Evolutionary conservation across 2,888 invertebrate genomes (phyloP), one percentile per base, ranked within the genome.

Genomic region (Drosophila limbata): DNA sequence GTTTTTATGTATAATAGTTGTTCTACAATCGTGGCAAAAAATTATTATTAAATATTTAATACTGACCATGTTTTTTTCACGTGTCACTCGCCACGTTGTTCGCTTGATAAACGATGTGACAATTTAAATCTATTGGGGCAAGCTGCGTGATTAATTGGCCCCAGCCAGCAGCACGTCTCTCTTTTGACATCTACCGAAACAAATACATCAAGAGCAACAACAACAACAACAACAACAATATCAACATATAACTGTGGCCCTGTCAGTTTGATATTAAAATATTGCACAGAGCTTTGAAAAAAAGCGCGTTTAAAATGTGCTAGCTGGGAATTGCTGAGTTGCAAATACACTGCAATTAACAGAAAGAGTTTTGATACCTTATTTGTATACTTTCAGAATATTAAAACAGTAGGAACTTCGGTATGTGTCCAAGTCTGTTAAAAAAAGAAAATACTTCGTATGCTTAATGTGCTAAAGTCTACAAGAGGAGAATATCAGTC

Each of bases 81-180:
- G 69, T 47, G 61, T 17, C 37, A 52, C 28, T 45, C 44, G 56
- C 19, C 56, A 37, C 39, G 17, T 21, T 45, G 33, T 66, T 56
- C 69, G 52, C 52, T 75, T 86, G 89, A 86, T 84, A 88, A 86
- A 86, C 82, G 86, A 87, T 80, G 84, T 84, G 89, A 87, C 87
- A 86, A 88, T 86, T 88, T 87, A 86, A 86, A 88, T 88, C 86
- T 82, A 88, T 86, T 81, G 86, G 89, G 82, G 79, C 84, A 63
- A 72, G 66, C 57, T 61, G 53, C 60, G 62, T 85, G 85, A 85
- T 86, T 84, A 88, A 85, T 85, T 85, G 84, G 76, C 56, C 47
- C 59, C 74, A 73, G 65, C 59, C 72, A 79, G 55, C 71, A 52
- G 42, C 62, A 55, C 69, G 65, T 52, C 73, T 57, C 44, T 48